phyloP scores from a whole-genome alignment of 2,888 invertebrate genomes.

The Mythimna loreyi region DNA sequence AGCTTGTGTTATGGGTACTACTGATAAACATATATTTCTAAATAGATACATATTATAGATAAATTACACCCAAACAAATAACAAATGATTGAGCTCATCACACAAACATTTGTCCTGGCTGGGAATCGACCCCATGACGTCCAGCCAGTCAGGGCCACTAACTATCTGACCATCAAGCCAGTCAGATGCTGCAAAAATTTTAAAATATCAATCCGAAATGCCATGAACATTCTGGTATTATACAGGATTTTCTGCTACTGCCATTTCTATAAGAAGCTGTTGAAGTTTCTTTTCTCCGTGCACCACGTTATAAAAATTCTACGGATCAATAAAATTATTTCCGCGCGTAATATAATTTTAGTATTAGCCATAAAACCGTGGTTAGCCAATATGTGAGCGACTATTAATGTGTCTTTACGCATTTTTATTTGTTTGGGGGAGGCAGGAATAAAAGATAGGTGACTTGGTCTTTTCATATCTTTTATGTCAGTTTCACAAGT shows the following conservation, averaged over 20 bases:
- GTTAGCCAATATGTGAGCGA: slow-evolving; percentile 44
- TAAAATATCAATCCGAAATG: background rate
- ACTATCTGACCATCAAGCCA: no score
- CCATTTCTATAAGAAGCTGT: background rate
- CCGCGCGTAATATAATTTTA: slow-evolving; percentile 62
- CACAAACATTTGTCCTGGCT: no score
- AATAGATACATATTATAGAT: no score
- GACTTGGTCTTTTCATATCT: background rate
- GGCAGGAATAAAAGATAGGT: background rate
- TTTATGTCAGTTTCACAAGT: background rate
- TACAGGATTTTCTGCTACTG: background rate
- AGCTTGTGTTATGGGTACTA: no score
- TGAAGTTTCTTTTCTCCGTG: background rate
- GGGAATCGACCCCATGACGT: no score
- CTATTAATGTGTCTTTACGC: slow-evolving; percentile 43
- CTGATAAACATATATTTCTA: no score
- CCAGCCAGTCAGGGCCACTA: no score
- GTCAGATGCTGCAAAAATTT: no score
- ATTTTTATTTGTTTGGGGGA: slow-evolving; percentile 24
- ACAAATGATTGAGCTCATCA: no score
- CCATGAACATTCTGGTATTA: background rate
- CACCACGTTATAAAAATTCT: slow-evolving; percentile 57
- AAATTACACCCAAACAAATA: no score
- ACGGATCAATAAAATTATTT: slow-evolving; percentile 58
- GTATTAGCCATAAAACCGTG: slow-evolving; percentile 55